Base-by-base conservation (phyloP, 2,888 invertebrate genomes). In the Heteromurus nitidus region DNA sequence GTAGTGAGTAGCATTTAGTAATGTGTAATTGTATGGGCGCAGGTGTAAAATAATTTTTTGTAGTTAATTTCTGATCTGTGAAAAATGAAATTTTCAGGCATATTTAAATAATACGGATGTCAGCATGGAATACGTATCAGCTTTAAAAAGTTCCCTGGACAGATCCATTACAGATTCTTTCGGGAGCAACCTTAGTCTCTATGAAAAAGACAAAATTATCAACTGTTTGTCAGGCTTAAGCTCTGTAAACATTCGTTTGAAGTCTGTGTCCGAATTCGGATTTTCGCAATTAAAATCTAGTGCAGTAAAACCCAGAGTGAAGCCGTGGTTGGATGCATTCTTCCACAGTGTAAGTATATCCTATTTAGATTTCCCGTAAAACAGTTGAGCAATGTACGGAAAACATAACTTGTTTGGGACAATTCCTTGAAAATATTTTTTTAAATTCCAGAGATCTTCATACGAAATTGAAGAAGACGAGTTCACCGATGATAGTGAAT, bases 31-130 rank as follows among this genome's bases (percentile, higher is more conserved):
- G n/a, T n/a, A n/a, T 58, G 18, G 7, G 3, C 11, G 26, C 5
- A 62, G 5, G 18, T n/a, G 11, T 2, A 30, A n/a, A 44, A 44
- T 9, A 44, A 9, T 3, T 44, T 1, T 44, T 44, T 3, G 13
- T 44, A 30, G 24, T 18, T 69, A n/a, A n/a, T n/a, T n/a, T n/a
- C n/a, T n/a, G n/a, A n/a, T n/a, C n/a, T n/a, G n/a, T n/a, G n/a
- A n/a, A 60, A 24, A 20, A 18, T 64, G 11, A 24, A 31, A 72
- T n/a, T n/a, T 90, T 18, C 89, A 96, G 94, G 93, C 94, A 26
- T 94, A 95, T 88, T 89, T 97, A 86, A 97, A 96, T 89, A 98
- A 98, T 89, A 94, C 96, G 11, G 97, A 98, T 88, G 93, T 94
- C 60, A 96, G 97, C 87, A 94, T 94, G 83, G 97, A 97, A 88